Evolutionary conservation across 2,888 invertebrate species (phyloP), one percentile per base, ranked within the genome.

Genomic region (Gastracanthus pulcherrimus): DNA sequence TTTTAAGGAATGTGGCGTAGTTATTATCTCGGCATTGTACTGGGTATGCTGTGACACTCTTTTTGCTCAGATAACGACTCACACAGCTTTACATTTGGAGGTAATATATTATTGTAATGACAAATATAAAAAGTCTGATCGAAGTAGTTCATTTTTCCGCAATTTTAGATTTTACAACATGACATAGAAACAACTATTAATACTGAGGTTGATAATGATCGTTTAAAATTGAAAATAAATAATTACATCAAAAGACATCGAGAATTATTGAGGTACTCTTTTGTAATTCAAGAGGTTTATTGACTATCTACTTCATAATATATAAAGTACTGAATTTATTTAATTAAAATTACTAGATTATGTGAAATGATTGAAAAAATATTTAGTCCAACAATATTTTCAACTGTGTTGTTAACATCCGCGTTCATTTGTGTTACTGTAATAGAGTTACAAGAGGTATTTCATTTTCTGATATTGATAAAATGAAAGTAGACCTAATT

Each of bases 21-120:
- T 84, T 83, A 71, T 83, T 80, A 82, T 76, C 75, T 80, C 79
- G 82, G 84, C 84, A 3, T 31, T 55, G 19, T 60, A 76, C 31
- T 67, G 67, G 66, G 29, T 60, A 6, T 60, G 41, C 51, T 70
- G 51, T 34, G 66, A 75, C 26, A 66, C 23, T 7, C 23, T 48
- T 13, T 72, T 72, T 16, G 60, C 72, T 9, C 70, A 70, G 26
- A 16, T 71, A 45, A 71, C 71, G 58, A 58, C 71, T 38, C 64
- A 48, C 48, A 48, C 26, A n/a, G 45, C 74, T 13, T 23, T 48
- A 36, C 62, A 48, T 34, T 75, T 75, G 13, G 48, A 48, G 62
- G 62, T 75, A n/a, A 64, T 7, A 48, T 75, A 26, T 23, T 23
- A 3, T 23, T 9, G 51, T 19, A 38, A 9, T 38, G 38, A 38